phyloP scores from a whole-genome alignment of 2,113 vertebrate genomes.

The Haliaeetus leucogaster region DNA sequence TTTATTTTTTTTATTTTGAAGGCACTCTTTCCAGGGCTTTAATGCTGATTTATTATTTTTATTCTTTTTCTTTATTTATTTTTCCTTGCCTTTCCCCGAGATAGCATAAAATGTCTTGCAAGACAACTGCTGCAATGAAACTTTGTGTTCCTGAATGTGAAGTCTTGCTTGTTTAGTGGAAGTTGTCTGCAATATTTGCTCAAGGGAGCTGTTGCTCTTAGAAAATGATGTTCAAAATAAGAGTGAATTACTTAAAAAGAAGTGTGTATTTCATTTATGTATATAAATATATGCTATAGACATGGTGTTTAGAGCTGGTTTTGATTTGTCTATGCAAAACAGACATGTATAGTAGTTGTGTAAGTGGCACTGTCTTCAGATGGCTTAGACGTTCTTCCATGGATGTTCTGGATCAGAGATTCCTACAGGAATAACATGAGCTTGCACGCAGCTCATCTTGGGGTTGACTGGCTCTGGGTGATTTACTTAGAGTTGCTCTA shows the following conservation, averaged over 20 bases:
- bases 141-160: background rate
- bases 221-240: background rate
- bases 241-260: background rate
- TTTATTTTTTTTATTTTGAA: background rate
- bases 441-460: background rate
- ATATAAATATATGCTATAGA: background rate
- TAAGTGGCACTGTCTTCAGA: background rate
- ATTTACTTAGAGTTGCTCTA: background rate
- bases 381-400: background rate
- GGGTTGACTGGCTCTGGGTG: background rate
- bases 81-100: background rate
- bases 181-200: background rate
- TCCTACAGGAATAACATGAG: background rate
- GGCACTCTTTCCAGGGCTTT: background rate
- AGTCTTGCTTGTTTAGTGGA: background rate
- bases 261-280: background rate
- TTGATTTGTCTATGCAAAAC: background rate
- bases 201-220: background rate
- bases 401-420: background rate
- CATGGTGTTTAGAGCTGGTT: background rate
- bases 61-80: background rate
- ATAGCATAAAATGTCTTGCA: background rate
- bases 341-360: background rate
- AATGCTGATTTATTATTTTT: background rate
- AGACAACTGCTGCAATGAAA: background rate